Evolutionary conservation across 2,888 invertebrate species (phyloP), one percentile per base, ranked within the genome.

Genomic region (Ophioninae sp.): DNA sequence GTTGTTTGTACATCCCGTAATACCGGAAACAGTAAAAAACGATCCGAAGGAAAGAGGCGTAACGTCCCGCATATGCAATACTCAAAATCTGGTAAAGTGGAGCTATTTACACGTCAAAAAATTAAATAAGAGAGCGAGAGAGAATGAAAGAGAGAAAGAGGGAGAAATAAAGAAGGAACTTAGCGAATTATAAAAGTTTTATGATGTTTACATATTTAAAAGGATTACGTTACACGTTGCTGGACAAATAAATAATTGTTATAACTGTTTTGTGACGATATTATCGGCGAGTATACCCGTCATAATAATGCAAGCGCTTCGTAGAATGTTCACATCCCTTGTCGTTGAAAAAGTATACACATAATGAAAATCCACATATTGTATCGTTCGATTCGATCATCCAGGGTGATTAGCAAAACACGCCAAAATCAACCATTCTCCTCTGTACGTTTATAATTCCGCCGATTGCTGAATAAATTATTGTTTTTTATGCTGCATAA

Each of bases 391-490:
- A 75, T 85, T 83, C 78, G 65, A 82, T 83, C 85, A 84, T 68
- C 71, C 64, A 41, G 20, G 41, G 74, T 69, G 75, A 61, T 69
- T 51, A 78, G 81, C 23, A 61, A 68, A 63, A n/a, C 9, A 68
- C 51, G 13, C 3, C 51, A n/a, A 75, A 56, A 61, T 41, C 37
- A 41, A 81, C 78, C 75, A 72, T 81, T 68, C 56, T 88, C 83
- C 77, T 84, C 85, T 90, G 88, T 90, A 90, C 86, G 87, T 90
- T 90, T 88, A 89, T 89, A 89, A 88, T 87, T 87, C 88, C 87
- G 88, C 89, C 87, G 85, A 89, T 88, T 88, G 90, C 90, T 91
- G 88, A 92, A 92, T 92, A 92, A 92, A 92, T 92, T 91, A 91
- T 92, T 91, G 91, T 91, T 92, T 92, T 91, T 87, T 91, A 91